These are phyloP conservation scores for Bradynema listronoti DNA, from an alignment of 1,140 invertebrate genomes.

Conservation along the genomic window DNA sequence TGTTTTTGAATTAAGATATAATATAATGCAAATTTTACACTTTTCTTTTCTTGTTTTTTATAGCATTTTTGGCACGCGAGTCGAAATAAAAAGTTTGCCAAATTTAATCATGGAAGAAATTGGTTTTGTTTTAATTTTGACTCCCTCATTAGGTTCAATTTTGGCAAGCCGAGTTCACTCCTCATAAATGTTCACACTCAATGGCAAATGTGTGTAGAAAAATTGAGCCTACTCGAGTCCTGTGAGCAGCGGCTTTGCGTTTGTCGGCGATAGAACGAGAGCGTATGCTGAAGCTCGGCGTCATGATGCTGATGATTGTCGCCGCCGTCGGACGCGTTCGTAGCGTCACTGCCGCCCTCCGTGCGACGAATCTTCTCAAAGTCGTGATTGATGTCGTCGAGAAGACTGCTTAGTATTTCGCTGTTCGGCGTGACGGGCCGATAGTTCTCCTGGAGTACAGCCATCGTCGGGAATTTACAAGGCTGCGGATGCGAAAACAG, in stretches of 20 bases:
- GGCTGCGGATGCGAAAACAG: no score
- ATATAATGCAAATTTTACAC: no score
- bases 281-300: constrained; percentile 16
- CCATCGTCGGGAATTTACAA: no score
- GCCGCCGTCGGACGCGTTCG: background rate
- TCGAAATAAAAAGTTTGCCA: no score
- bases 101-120: no score
- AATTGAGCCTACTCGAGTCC: background rate
- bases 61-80: no score
- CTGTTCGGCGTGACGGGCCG: constrained; percentile 25
- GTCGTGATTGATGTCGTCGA: constrained; percentile 34
- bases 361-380: constrained; percentile 17
- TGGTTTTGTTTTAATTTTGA: no score
- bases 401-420: constrained; percentile 21
- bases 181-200: background rate
- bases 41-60: no score
- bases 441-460: no score
- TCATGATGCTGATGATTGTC: background rate
- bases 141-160: no score
- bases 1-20: no score
- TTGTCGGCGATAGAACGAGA: constrained; percentile 29
- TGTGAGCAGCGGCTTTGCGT: background rate
- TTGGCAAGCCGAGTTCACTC: no score
- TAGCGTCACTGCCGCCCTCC: constrained; percentile 4
- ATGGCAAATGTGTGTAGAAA: background rate